Percentiles rank a stretch among this genome's conserved stretches.
Evolutionary conservation across 2,888 invertebrate species (phyloP).

Genomic region (Drosophila austrosaltans): DNA sequence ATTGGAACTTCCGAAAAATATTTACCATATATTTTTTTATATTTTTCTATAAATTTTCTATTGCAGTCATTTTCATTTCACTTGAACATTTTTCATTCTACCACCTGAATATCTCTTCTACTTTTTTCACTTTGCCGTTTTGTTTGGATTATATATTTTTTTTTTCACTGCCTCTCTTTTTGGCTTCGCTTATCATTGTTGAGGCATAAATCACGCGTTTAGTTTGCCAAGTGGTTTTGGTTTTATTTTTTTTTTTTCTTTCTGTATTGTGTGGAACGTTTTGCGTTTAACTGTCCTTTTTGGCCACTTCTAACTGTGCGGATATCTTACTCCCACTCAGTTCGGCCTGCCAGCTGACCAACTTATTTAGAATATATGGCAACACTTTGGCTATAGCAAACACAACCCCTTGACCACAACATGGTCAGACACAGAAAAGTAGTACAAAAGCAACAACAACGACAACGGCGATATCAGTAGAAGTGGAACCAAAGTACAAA

Average conservation of each 20-base stretch:
- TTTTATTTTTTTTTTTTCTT: constrained; percentile 2
- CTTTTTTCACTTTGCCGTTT: constrained; percentile 14
- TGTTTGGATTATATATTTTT: constrained; percentile 1
- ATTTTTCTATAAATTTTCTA: neutral
- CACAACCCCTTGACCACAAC: constrained; percentile 75
- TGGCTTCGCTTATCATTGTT: constrained; percentile 64
- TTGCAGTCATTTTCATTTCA: neutral
- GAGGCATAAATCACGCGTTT: constrained; percentile 76
- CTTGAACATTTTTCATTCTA: constrained; percentile 12
- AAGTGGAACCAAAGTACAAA: constrained; percentile 49
- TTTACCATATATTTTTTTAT: no score
- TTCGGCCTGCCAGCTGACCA: constrained; percentile 54
- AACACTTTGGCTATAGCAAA: constrained; percentile 76
- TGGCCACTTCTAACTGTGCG: constrained; percentile 54
- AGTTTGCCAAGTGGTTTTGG: constrained; percentile 74
- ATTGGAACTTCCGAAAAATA: neutral
- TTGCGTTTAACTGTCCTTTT: constrained; percentile 73
- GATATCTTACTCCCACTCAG: constrained; percentile 12
- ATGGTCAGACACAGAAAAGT: constrained; percentile 54
- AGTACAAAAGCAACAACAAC: constrained; percentile 17
- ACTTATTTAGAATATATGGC: constrained; percentile 80
- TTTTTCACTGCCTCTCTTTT: constrained; percentile 18
- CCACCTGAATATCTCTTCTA: neutral
- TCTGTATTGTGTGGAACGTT: constrained; percentile 45
- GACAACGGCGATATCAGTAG: constrained; percentile 2